Evolutionary conservation across 2,113 vertebrate species (phyloP).

Genomic region (Laticauda laticaudata): DNA sequence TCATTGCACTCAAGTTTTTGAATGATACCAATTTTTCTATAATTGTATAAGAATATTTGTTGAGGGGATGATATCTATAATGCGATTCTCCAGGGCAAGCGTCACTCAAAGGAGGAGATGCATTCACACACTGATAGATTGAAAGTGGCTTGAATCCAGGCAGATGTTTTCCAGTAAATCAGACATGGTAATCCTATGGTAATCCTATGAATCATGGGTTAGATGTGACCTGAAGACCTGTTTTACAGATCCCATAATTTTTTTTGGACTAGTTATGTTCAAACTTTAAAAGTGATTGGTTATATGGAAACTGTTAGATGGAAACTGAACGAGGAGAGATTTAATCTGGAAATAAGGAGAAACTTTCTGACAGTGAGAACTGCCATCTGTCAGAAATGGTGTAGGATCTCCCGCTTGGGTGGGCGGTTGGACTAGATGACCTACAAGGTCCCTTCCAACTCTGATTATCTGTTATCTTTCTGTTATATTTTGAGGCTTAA

Average conservation of each 20-base stretch:
- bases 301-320: too few relatives aligned
- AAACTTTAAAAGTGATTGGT: background rate
- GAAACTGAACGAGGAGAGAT: too few relatives aligned
- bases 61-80: background rate
- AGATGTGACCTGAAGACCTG: background rate
- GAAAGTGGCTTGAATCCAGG: background rate
- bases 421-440: too few relatives aligned
- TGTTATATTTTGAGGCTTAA: background rate
- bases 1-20: fast-evolving
- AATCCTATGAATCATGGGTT: background rate
- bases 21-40: background rate
- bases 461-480: too few relatives aligned
- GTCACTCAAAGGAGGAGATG: background rate
- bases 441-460: too few relatives aligned
- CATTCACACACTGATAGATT: background rate
- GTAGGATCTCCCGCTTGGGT: too few relatives aligned
- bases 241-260: background rate
- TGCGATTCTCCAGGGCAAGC: background rate
- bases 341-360: too few relatives aligned
- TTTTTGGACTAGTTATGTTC: background rate
- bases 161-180: background rate
- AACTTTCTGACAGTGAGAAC: too few relatives aligned
- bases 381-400: too few relatives aligned
- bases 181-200: background rate
- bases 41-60: background rate